Evolutionary conservation across 2,797 vertebrate genomes (phyloP).

Genomic region (Pipistrellus kuhlii): DNA sequence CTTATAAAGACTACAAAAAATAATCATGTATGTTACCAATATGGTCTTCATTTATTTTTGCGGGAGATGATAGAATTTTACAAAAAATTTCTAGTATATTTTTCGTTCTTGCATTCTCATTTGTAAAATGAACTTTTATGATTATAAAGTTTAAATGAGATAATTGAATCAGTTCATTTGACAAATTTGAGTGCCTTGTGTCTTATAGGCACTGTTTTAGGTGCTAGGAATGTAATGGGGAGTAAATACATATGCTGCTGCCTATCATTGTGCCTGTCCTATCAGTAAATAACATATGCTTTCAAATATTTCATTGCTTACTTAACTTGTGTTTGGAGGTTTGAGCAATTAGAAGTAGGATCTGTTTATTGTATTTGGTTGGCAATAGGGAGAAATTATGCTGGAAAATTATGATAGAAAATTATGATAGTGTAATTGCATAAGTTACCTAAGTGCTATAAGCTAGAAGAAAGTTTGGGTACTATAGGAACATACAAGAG

Average conservation of each 20-base stretch:
- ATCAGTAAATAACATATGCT: neutral
- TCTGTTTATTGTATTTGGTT: constrained; percentile 38
- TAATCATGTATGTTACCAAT: constrained; percentile 90
- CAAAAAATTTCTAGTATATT: neutral
- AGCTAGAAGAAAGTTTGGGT: neutral
- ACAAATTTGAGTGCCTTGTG: neutral
- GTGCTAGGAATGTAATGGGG: neutral
- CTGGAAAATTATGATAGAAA: constrained; percentile 1
- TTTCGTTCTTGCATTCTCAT: constrained; percentile 52
- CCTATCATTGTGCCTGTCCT: neutral
- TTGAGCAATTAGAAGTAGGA: constrained; percentile 42
- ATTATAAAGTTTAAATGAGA: neutral
- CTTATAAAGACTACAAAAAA: constrained; percentile 97
- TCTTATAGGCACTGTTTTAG: neutral
- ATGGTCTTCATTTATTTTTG: constrained; percentile 4
- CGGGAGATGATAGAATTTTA: neutral
- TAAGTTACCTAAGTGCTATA: neutral
- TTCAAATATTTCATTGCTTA: neutral
- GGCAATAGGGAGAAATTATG: neutral
- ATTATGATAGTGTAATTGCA: neutral
- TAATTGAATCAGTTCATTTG: constrained; percentile 1
- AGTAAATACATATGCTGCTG: neutral
- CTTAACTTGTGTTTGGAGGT: neutral
- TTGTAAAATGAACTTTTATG: constrained; percentile 47
- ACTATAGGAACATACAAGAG: neutral